phyloP scores from a whole-genome alignment of 1,140 invertebrate species.

The Palaemon carinicauda region DNA sequence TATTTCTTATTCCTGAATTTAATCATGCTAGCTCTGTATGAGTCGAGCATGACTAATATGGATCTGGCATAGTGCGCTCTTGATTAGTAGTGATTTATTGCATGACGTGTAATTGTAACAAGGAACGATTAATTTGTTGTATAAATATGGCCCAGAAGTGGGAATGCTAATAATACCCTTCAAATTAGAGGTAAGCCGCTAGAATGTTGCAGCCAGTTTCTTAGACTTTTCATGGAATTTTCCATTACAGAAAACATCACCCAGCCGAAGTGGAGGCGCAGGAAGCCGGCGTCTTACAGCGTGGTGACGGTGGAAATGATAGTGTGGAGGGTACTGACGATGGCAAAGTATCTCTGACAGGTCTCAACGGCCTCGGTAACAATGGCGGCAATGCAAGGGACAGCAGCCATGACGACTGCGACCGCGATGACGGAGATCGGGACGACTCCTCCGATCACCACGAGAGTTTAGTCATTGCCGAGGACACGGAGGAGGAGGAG shows the following conservation, averaged over 20 bases:
- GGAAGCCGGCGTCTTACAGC: constrained; percentile 42
- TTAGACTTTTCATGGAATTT: too few relatives aligned
- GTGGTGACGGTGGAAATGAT: constrained; percentile 5
- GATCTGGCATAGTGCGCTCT: too few relatives aligned
- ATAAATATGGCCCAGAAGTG: too few relatives aligned
- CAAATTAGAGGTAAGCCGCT: neutral
- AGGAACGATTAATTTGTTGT: too few relatives aligned
- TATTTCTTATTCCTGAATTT: too few relatives aligned
- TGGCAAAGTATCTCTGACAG: constrained; percentile 9
- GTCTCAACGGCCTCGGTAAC: constrained; percentile 33
- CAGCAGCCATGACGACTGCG: constrained; percentile 7
- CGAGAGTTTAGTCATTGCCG: constrained; percentile 36
- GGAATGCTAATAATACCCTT: too few relatives aligned
- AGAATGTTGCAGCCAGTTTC: too few relatives aligned
- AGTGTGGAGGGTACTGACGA: constrained; percentile 21
- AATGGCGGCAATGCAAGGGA: constrained; percentile 7
- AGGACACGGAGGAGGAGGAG: constrained; percentile 49
- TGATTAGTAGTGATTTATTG: too few relatives aligned
- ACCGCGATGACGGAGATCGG: constrained; percentile 19
- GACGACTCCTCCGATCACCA: constrained; percentile 35
- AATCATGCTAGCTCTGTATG: too few relatives aligned
- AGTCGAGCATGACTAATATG: too few relatives aligned
- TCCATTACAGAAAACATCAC: constrained; percentile 49
- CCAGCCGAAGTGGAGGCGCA: constrained; percentile 58
- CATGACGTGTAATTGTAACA: too few relatives aligned